Conservation (phyloP, 2,113 vertebrate genomes). For the Argyrosomus japonicus region DNA sequence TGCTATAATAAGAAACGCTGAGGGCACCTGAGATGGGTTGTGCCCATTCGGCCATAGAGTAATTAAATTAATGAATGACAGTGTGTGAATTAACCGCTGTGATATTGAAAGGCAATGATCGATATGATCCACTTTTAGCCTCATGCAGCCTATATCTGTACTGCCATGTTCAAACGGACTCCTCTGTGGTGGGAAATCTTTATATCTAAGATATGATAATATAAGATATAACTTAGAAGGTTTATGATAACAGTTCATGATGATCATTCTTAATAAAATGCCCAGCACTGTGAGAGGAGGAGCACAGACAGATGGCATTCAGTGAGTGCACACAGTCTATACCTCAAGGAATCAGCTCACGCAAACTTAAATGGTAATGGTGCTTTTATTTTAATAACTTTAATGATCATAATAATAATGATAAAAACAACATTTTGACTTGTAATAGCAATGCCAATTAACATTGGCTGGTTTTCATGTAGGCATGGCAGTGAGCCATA, state of each 20-base stretch:
- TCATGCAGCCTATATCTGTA: not conserved
- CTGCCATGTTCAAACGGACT: not conserved
- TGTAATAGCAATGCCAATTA: no score
- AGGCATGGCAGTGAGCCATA: not conserved
- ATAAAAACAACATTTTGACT: not conserved
- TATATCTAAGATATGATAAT: not conserved
- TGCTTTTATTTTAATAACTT: not conserved
- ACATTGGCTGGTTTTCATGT: not conserved
- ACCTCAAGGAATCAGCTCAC: not conserved
- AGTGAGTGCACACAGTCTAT: not conserved
- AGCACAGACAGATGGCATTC: not conserved
- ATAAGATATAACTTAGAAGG: not conserved
- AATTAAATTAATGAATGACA: slow-evolving; percentile 71
- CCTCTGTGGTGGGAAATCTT: not conserved
- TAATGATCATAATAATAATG: not conserved
- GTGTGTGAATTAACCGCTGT: slow-evolving; percentile 55
- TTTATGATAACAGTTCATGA: not conserved
- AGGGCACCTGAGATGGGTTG: slow-evolving; percentile 67
- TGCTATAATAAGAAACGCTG: slow-evolving; percentile 68
- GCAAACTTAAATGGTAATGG: not conserved
- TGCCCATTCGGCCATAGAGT: slow-evolving; percentile 39
- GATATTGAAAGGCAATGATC: slow-evolving; percentile 50
- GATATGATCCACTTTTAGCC: slow-evolving; percentile 46
- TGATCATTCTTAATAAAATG: not conserved
- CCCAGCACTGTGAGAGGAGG: not conserved